These are phyloP conservation scores for Ichneumoninae sp. DNA, from an alignment of 2,888 invertebrate genomes.

Conservation along the genomic window DNA sequence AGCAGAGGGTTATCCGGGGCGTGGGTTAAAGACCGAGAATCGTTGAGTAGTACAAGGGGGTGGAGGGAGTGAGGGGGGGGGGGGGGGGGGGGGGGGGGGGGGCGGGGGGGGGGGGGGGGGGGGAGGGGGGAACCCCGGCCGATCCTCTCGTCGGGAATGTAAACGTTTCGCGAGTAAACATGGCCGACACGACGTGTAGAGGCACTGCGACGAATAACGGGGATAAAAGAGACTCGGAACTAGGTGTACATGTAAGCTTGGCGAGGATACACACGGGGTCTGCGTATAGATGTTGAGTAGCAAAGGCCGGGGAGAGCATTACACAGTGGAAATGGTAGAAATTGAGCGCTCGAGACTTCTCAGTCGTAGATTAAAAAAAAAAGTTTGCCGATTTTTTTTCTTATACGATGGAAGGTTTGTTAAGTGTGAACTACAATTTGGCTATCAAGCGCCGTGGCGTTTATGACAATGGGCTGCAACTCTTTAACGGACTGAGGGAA, in stretches of 20 bases:
- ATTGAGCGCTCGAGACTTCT: background rate
- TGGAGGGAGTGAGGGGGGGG: background rate
- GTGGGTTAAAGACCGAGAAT: constrained; percentile 42
- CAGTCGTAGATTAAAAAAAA: background rate
- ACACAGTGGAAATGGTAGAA: constrained; percentile 16
- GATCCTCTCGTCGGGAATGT: constrained; percentile 63
- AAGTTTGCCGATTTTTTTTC: background rate
- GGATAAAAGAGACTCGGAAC: constrained; percentile 58
- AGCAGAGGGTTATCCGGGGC: constrained; percentile 25
- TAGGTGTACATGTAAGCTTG: constrained; percentile 8
- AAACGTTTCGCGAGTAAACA: constrained; percentile 65
- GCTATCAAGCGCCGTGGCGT: background rate
- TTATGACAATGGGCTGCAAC: too few relatives aligned
- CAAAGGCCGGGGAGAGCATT: constrained; percentile 8
- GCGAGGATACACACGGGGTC: background rate
- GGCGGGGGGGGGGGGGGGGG: background rate
- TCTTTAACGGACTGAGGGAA: too few relatives aligned
- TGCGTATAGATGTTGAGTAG: background rate
- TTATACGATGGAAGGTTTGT: background rate
- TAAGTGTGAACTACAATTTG: background rate
- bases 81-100: background rate
- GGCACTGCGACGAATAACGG: constrained; percentile 37
- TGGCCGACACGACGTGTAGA: constrained; percentile 56
- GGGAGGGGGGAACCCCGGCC: constrained; percentile 14
- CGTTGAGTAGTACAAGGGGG: constrained; percentile 5